A percentile compares a stretch with the other conserved stretches of the same genome.
phyloP scores from a whole-genome alignment of 37 sponge, comb jelly and placozoan species.

The Oscarella lobularis region DNA sequence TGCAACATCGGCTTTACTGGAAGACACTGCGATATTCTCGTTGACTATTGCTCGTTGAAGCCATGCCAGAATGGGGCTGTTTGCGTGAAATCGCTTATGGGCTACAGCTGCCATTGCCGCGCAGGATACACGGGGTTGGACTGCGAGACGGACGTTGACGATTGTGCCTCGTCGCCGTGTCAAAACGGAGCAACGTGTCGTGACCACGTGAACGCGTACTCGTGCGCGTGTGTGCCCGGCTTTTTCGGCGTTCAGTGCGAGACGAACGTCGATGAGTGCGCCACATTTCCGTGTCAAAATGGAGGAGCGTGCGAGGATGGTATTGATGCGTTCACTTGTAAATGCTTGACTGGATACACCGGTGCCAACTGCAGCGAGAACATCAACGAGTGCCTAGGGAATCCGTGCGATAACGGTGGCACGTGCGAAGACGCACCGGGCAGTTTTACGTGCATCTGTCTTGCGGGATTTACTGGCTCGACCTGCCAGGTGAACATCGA shows the following conservation, averaged over 20 bases:
- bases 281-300: conserved; percentile 9
- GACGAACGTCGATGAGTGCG: conserved; percentile 17
- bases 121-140: conserved; percentile 6
- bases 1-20: conserved; percentile 26
- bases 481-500: conserved; percentile 27
- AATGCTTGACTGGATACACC: conserved; percentile 34
- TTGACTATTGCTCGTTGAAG: conserved; percentile 9
- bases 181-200: conserved; percentile 14
- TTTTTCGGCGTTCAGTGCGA: conserved; percentile 12
- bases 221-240: conserved; percentile 12
- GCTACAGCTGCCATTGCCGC: conserved; percentile 8
- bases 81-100: not conserved
- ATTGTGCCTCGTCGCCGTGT: conserved; percentile 8
- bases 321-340: conserved; percentile 11
- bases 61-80: conserved; percentile 7
- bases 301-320: conserved; percentile 39
- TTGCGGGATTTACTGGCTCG: conserved; percentile 30
- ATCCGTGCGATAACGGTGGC: conserved; percentile 48
- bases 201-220: not conserved
- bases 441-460: not conserved
- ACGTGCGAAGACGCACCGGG: conserved; percentile 19
- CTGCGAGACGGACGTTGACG: not conserved
- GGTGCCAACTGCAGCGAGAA: conserved; percentile 22
- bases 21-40: conserved; percentile 10
- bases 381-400: conserved; percentile 41